Conservation (phyloP, 2,888 invertebrate species). For the Drosophila percnosoma region DNA sequence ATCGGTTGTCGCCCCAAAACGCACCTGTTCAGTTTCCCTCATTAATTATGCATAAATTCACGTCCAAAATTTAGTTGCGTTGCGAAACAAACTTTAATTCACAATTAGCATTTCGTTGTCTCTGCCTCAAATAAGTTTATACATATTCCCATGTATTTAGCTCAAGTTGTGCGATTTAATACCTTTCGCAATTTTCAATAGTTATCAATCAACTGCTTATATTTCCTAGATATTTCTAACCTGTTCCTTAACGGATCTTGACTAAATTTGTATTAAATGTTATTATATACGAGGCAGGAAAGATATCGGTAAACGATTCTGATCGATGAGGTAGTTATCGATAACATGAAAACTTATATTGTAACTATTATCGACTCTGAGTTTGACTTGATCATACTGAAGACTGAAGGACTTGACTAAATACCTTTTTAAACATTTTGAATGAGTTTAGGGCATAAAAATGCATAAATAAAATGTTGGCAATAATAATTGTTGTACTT, state of each 20-base stretch:
- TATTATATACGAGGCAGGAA: not conserved
- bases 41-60: conserved; percentile 82
- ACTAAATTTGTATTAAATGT: too few species aligned
- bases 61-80: conserved; percentile 65
- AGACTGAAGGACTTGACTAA: not conserved
- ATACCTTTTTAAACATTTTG: not conserved
- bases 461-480: not conserved
- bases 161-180: not conserved
- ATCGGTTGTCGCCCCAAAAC: conserved; percentile 73
- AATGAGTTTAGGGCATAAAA: not conserved
- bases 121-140: not conserved
- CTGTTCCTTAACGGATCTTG: not conserved
- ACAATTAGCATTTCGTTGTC: conserved; percentile 20
- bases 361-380: not conserved
- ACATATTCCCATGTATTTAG: not conserved
- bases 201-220: not conserved
- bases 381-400: not conserved
- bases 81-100: conserved; percentile 37
- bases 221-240: not conserved
- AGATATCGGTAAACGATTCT: not conserved
- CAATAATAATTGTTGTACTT: not conserved
- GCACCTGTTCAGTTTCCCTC: conserved; percentile 82
- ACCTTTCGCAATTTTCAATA: not conserved
- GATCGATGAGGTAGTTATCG: not conserved
- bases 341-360: not conserved